Percentiles rank a stretch among this genome's conserved stretches.
phyloP scores from a whole-genome alignment of 1,140 invertebrate species.

The Heliconius melpomene region DNA sequence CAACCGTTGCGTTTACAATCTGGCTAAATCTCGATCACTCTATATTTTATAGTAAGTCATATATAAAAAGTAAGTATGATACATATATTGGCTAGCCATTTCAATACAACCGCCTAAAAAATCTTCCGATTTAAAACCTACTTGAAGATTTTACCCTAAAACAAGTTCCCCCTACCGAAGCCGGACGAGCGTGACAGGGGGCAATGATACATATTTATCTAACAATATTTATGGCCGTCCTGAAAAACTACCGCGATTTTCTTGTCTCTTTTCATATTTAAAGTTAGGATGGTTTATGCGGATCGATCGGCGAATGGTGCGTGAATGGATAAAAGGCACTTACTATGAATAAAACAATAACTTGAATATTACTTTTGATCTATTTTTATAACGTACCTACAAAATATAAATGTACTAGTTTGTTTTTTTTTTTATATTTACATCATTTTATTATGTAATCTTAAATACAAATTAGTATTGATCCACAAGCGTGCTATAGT shows the following conservation, averaged over 20 bases:
- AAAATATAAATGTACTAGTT: not conserved
- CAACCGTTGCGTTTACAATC: too few relatives aligned
- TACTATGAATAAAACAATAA: slow-evolving; percentile 54
- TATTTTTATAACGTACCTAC: not conserved
- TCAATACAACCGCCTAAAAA: not conserved
- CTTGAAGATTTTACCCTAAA: slow-evolving; percentile 53
- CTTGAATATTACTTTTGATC: slow-evolving; percentile 29
- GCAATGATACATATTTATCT: slow-evolving; percentile 78
- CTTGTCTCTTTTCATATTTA: slow-evolving; percentile 73
- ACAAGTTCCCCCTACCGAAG: slow-evolving; percentile 44
- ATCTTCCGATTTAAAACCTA: slow-evolving; percentile 51
- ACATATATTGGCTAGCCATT: too few relatives aligned
- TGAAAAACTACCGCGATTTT: slow-evolving; percentile 65
- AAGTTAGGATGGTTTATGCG: slow-evolving; percentile 68
- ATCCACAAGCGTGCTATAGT: too few relatives aligned
- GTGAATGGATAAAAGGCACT: slow-evolving; percentile 44
- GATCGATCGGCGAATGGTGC: slow-evolving; percentile 52
- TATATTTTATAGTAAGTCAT: too few relatives aligned
- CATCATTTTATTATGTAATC: too few relatives aligned
- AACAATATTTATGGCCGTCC: slow-evolving; percentile 71
- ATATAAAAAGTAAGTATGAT: too few relatives aligned
- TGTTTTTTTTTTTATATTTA: too few relatives aligned
- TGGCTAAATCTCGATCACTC: too few relatives aligned
- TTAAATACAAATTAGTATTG: too few relatives aligned
- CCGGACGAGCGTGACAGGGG: slow-evolving; percentile 55